These are phyloP conservation scores for Idaea biselata DNA, from an alignment of 2,888 invertebrate species.

Conservation along the genomic window DNA sequence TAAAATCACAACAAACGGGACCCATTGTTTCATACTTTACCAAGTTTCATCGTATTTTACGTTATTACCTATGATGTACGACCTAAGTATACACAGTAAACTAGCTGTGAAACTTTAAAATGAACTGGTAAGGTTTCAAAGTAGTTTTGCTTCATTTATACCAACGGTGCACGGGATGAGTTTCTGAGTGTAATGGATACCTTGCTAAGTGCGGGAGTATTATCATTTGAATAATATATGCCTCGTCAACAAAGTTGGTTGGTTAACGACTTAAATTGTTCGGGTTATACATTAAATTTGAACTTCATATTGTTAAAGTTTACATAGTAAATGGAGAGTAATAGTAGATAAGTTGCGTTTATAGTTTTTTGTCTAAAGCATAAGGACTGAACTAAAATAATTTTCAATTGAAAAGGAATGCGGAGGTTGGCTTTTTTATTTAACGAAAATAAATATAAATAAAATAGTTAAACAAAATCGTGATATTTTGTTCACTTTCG, in stretches of 20 bases:
- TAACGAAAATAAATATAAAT: too few relatives aligned
- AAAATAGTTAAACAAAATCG: too few relatives aligned
- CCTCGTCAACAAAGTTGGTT: constrained; percentile 5
- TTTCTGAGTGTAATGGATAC: constrained; percentile 29
- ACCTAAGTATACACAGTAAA: constrained; percentile 3
- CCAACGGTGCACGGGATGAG: constrained; percentile 27
- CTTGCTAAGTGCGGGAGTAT: constrained; percentile 18
- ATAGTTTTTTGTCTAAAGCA: background rate
- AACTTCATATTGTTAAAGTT: background rate
- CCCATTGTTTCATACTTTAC: too few relatives aligned
- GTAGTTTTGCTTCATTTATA: constrained; percentile 30
- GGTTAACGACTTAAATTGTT: constrained; percentile 8
- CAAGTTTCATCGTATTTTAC: too few relatives aligned
- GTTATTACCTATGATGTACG: background rate
- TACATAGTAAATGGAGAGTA: background rate
- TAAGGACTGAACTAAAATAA: background rate
- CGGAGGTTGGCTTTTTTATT: too few relatives aligned
- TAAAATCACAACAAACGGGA: too few relatives aligned
- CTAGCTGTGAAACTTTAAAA: constrained; percentile 42
- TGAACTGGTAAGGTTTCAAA: constrained; percentile 39
- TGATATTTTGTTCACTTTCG: too few relatives aligned
- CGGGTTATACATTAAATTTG: constrained; percentile 5
- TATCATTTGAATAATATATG: constrained; percentile 24
- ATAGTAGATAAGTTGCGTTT: background rate
- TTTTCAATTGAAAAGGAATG: background rate